Conservation (phyloP, 2,113 vertebrate genomes). For the Etia nguti region DNA sequence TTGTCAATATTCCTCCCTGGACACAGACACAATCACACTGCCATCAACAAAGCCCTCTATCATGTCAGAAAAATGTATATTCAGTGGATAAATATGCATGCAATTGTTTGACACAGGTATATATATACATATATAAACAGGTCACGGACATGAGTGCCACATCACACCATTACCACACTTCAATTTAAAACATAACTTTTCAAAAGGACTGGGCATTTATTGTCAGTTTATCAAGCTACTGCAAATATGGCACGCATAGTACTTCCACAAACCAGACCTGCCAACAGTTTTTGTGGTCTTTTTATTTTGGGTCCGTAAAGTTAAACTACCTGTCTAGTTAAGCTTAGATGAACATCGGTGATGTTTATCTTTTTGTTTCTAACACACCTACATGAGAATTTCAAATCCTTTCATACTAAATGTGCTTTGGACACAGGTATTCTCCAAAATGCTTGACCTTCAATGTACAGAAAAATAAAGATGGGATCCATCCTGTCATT, state of each 20-base stretch:
- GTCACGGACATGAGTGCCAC: neutral
- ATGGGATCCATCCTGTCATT: neutral
- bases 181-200: neutral
- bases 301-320: neutral
- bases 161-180: neutral
- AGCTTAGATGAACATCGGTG: neutral
- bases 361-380: neutral
- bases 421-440: neutral
- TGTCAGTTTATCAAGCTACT: rapidly evolving
- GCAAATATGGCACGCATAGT: neutral
- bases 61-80: neutral
- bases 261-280: neutral
- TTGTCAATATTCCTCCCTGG: neutral
- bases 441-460: neutral
- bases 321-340: neutral
- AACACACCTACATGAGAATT: neutral
- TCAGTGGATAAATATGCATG: neutral
- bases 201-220: neutral
- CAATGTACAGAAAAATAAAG: neutral
- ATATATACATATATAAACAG: no score
- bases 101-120: neutral
- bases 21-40: neutral
- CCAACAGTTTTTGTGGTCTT: neutral
- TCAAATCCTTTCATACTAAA: neutral
- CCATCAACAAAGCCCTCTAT: neutral